These are phyloP conservation scores for Amphiura filiformis DNA, from an alignment of 35 echinoderm and acorn worm genomes.

Conservation along the genomic window DNA sequence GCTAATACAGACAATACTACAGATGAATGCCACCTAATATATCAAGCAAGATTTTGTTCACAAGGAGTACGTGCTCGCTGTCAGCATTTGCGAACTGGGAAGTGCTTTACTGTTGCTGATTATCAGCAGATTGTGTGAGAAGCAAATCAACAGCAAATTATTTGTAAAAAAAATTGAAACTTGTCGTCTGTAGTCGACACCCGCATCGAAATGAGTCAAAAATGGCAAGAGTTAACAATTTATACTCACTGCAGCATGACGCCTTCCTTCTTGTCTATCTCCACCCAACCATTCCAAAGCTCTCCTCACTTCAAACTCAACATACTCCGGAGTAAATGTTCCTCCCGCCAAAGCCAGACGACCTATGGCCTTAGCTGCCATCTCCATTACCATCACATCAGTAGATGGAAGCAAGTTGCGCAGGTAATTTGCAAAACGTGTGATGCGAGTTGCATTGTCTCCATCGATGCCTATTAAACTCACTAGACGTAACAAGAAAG, in stretches of 20 bases:
- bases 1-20: too few relatives aligned
- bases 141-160: too few relatives aligned
- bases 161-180: too few relatives aligned
- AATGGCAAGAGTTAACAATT: too few relatives aligned
- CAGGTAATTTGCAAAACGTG: constrained; percentile 96
- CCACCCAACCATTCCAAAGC: constrained; percentile 87
- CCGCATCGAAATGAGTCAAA: too few relatives aligned
- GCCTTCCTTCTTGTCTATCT: constrained; percentile 80
- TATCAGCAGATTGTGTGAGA: too few relatives aligned
- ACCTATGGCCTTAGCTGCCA: constrained; percentile 92
- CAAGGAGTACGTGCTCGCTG: too few relatives aligned
- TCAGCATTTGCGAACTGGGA: too few relatives aligned
- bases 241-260: constrained; percentile 98
- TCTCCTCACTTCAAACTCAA: constrained; percentile 95
- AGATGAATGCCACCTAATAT: too few relatives aligned
- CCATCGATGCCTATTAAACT: constrained; percentile 92
- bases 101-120: too few relatives aligned
- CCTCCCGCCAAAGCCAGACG: constrained; percentile 86
- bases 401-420: constrained; percentile 83
- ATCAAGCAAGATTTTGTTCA: too few relatives aligned
- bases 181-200: too few relatives aligned
- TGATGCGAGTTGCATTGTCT: constrained; percentile 86
- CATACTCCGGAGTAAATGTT: constrained; percentile 96
- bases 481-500: constrained; percentile 37
- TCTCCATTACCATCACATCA: constrained; percentile 98